Conservation (phyloP, 2,888 invertebrate species). For the Caenorhabditis panamensis region DNA sequence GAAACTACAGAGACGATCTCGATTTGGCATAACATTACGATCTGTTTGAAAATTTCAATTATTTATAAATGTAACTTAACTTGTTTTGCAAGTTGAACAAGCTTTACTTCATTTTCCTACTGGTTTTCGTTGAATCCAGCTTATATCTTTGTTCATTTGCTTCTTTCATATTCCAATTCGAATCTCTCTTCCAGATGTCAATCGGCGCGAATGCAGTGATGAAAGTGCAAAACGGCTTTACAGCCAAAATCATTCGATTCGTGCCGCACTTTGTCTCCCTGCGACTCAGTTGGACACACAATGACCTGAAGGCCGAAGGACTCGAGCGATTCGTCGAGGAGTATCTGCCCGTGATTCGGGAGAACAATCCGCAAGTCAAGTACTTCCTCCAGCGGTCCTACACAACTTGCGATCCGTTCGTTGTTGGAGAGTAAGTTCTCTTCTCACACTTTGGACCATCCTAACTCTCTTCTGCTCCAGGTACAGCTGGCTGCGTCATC, state of each 20-base stretch:
- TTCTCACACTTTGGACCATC: not conserved
- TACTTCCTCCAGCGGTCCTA: constrained; percentile 62
- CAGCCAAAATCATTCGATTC: constrained; percentile 68
- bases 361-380: constrained; percentile 57
- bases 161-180: not conserved
- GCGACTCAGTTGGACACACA: constrained; percentile 78
- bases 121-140: not conserved
- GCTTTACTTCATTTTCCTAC: not conserved
- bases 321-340: constrained; percentile 79
- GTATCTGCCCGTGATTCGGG: constrained; percentile 76
- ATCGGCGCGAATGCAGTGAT: constrained; percentile 73
- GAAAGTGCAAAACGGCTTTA: constrained; percentile 70
- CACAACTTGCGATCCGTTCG: constrained; percentile 78
- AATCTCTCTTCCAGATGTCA: constrained; percentile 63
- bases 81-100: no score
- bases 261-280: constrained; percentile 77
- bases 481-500: constrained; percentile 70
- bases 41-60: constrained; percentile 10
- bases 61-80: not conserved
- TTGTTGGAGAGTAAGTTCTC: constrained; percentile 77
- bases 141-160: not conserved
- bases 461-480: constrained; percentile 51
- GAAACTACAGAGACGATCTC: constrained; percentile 82
- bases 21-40: constrained; percentile 15
- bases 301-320: constrained; percentile 76